phyloP scores from a whole-genome alignment of 2,888 invertebrate species.

The Gymnocheta viridis region DNA sequence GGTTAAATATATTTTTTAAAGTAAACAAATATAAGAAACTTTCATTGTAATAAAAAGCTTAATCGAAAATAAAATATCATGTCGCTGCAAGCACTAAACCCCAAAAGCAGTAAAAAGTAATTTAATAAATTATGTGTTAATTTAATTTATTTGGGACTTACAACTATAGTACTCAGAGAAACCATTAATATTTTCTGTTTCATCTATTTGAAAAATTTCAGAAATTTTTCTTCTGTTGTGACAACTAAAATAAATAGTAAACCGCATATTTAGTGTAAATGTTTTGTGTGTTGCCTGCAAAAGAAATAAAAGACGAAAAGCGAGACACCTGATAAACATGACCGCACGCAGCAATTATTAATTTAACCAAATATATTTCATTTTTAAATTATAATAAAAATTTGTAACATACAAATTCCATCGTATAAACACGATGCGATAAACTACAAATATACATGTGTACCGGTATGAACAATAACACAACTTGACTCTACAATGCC shows the following conservation, averaged over 20 bases:
- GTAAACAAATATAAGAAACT: too few species aligned
- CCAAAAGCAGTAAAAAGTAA: too few species aligned
- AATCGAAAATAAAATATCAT: too few species aligned
- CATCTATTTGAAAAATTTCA: slow-evolving; percentile 9
- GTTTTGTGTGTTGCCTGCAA: slow-evolving; percentile 8
- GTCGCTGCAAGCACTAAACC: too few species aligned
- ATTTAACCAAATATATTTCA: slow-evolving; percentile 57
- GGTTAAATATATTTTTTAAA: too few species aligned
- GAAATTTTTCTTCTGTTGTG: slow-evolving; percentile 42
- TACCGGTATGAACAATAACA: slow-evolving; percentile 9
- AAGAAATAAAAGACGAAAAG: slow-evolving; percentile 44
- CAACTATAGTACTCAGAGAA: neutral
- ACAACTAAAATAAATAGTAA: slow-evolving; percentile 20
- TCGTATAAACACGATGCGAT: slow-evolving; percentile 48
- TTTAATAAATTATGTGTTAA: too few species aligned
- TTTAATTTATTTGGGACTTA: too few species aligned
- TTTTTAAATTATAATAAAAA: slow-evolving; percentile 27
- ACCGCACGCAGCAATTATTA: slow-evolving; percentile 73
- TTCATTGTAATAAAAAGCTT: too few species aligned
- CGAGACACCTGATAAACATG: slow-evolving; percentile 72
- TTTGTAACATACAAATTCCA: slow-evolving; percentile 56
- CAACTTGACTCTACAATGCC: slow-evolving; percentile 34
- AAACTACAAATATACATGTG: neutral
- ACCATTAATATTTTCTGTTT: neutral
- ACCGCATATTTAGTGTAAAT: slow-evolving; percentile 48